Percentiles rank a stretch among this genome's conserved stretches.
These are phyloP conservation scores for Notarius quadriscutis DNA, from an alignment of 2,113 vertebrate species.

Conservation along the genomic window DNA sequence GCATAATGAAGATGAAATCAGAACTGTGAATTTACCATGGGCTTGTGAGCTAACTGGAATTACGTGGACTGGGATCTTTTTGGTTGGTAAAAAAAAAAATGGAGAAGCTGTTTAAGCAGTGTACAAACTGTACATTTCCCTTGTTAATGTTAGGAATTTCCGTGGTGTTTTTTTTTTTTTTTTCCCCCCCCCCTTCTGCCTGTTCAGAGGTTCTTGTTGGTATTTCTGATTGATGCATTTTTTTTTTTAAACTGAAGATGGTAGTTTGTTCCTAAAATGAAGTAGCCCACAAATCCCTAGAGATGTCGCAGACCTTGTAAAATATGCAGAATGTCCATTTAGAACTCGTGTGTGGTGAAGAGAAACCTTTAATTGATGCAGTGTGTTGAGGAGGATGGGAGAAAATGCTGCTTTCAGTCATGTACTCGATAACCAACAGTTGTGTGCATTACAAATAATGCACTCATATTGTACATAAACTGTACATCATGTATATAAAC, in stretches of 20 bases:
- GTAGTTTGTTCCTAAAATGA: not conserved
- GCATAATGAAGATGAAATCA: not conserved
- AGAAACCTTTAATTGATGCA: conserved; percentile 48
- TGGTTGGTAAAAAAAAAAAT: not conserved
- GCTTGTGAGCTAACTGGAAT: not conserved
- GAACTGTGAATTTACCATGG: not conserved
- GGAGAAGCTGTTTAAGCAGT: not conserved
- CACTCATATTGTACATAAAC: not conserved
- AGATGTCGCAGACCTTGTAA: not conserved
- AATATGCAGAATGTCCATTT: conserved; percentile 20
- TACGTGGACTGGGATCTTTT: not conserved
- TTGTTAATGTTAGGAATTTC: not conserved
- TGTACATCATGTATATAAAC: conserved; percentile 38
- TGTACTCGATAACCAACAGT: conserved; percentile 46
- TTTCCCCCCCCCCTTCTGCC: not conserved
- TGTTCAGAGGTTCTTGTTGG: not conserved
- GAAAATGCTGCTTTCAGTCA: conserved; percentile 14
- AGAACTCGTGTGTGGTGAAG: not conserved
- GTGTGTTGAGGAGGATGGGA: conserved; percentile 35
- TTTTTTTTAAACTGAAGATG: not conserved
- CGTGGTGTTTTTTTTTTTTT: not conserved
- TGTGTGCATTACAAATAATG: conserved; percentile 2
- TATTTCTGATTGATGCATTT: not conserved
- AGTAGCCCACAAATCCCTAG: not conserved
- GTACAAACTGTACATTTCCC: not conserved